These are phyloP conservation scores for Arctia plantaginis DNA, from an alignment of 2,888 invertebrate species.

Conservation along the genomic window DNA sequence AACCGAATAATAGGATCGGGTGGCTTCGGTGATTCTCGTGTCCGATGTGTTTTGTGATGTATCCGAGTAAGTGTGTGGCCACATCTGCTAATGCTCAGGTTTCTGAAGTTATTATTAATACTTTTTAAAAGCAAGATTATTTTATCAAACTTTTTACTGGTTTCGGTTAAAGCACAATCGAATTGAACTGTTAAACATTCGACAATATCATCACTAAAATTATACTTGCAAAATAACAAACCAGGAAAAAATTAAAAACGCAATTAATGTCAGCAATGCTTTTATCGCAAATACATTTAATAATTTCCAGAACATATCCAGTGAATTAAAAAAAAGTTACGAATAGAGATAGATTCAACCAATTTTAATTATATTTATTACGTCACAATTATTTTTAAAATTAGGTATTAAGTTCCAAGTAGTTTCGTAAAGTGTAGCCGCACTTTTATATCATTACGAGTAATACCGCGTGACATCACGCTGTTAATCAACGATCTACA, in stretches of 20 bases:
- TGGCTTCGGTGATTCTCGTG: constrained; percentile 61
- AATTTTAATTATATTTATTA: too few relatives aligned
- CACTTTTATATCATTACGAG: background rate
- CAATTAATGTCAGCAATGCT: too few relatives aligned
- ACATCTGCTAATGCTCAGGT: background rate
- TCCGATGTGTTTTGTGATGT: constrained; percentile 38
- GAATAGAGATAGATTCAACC: too few relatives aligned
- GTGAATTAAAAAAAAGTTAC: too few relatives aligned
- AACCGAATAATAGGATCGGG: constrained; percentile 83
- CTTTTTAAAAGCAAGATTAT: background rate
- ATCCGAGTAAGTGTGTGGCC: constrained; percentile 23
- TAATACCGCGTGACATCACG: background rate
- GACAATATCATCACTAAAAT: background rate
- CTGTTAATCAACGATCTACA: constrained; percentile 47
- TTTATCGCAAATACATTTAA: too few relatives aligned
- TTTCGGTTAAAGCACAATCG: background rate
- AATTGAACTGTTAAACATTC: background rate
- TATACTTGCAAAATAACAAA: background rate
- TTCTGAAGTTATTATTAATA: background rate
- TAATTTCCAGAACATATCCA: too few relatives aligned
- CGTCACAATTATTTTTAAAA: too few relatives aligned
- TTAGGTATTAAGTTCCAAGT: background rate
- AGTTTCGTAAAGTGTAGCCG: constrained; percentile 1
- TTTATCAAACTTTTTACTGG: background rate
- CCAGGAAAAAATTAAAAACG: too few relatives aligned